Evolutionary conservation across 1,140 invertebrate genomes (phyloP).

Genomic region (Papilio machaon): DNA sequence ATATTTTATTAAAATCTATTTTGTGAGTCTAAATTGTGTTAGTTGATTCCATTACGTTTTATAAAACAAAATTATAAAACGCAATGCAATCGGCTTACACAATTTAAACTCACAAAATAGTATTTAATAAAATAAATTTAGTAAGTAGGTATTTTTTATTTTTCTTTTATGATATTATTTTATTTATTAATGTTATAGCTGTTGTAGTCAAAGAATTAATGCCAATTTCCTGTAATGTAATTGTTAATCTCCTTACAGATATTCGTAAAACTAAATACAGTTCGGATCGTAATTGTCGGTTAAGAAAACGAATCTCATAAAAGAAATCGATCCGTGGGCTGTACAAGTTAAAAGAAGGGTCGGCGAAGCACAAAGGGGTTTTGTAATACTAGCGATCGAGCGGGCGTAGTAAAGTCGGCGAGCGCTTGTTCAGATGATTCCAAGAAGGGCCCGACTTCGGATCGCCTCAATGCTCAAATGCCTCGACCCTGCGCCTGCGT

Average conservation of each 20-base stretch:
- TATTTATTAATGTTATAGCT: background rate
- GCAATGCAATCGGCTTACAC: too few species aligned
- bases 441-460: conserved; percentile 67
- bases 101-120: too few species aligned
- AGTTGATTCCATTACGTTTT: too few species aligned
- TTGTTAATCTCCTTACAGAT: background rate
- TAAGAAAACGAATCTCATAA: conserved; percentile 48
- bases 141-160: too few species aligned
- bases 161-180: background rate
- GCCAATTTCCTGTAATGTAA: background rate
- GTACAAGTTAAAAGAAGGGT: conserved; percentile 58
- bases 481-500: conserved; percentile 50
- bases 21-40: too few species aligned
- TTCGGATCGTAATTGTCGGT: conserved; percentile 43
- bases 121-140: too few species aligned
- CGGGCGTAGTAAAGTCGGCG: conserved; percentile 54
- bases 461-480: conserved; percentile 61
- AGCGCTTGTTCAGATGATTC: conserved; percentile 61
- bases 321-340: conserved; percentile 31
- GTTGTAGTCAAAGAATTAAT: background rate
- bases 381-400: conserved; percentile 55
- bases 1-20: too few species aligned
- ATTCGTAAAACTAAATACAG: conserved; percentile 26
- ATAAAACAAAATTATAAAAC: too few species aligned
- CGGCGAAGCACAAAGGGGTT: conserved; percentile 72